Percentiles rank a stretch among this genome's conserved stretches.
Conservation (phyloP, 2,113 vertebrate genomes). For the Brachirus orientalis region DNA sequence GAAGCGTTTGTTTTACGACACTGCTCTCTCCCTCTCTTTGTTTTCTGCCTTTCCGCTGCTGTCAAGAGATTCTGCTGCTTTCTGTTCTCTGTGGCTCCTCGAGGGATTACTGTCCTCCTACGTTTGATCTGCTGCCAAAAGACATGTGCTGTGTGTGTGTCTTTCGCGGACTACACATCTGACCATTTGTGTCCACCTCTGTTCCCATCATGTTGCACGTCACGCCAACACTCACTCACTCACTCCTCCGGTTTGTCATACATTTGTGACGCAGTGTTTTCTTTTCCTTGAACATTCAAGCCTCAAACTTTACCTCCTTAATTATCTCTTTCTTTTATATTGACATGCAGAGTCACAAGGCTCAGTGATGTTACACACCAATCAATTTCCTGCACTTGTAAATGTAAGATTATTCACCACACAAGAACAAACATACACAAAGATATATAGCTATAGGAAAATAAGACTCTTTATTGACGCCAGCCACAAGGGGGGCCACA, state of each 20-base stretch:
- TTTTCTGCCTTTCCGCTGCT: conserved; percentile 50
- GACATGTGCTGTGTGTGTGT: conserved; percentile 35
- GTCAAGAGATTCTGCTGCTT: conserved; percentile 53
- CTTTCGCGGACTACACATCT: conserved; percentile 13
- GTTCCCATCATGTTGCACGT: conserved; percentile 37
- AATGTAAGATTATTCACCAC: too few relatives aligned
- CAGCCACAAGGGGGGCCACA: too few relatives aligned
- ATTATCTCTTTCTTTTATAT: not conserved
- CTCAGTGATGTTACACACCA: too few relatives aligned
- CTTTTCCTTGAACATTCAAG: conserved; percentile 2
- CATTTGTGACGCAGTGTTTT: conserved; percentile 5
- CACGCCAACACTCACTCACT: conserved; percentile 39
- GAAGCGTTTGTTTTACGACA: conserved; percentile 52
- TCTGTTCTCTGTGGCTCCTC: conserved; percentile 40
- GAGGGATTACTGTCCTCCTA: conserved; percentile 66
- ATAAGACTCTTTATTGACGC: too few relatives aligned
- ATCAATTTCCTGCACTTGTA: too few relatives aligned
- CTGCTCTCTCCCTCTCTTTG: conserved; percentile 50
- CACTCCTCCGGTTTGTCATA: conserved; percentile 2
- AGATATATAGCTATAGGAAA: too few relatives aligned
- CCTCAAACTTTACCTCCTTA: not conserved
- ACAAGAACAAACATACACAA: too few relatives aligned
- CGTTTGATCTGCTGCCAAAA: conserved; percentile 61
- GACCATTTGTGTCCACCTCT: conserved; percentile 59
- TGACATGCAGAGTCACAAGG: too few relatives aligned